These are phyloP conservation scores for Prietella phreatophila DNA, from an alignment of 2,113 vertebrate species.

Conservation along the genomic window DNA sequence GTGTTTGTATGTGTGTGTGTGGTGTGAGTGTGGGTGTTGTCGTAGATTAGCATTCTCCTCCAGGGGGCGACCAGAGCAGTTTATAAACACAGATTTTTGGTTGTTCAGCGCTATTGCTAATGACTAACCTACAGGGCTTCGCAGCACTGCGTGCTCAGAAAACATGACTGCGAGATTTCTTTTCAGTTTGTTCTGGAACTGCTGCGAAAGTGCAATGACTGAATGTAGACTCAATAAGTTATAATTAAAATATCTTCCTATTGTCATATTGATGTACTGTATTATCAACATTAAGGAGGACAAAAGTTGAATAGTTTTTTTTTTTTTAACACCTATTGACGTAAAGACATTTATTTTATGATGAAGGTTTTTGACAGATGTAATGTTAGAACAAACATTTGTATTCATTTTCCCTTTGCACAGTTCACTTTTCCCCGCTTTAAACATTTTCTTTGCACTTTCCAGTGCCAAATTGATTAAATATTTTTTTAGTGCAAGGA, in stretches of 20 bases:
- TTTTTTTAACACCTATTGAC: neutral
- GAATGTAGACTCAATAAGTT: neutral
- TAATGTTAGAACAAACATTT: constrained; percentile 25
- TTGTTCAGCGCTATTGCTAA: constrained; percentile 19
- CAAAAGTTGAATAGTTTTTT: neutral
- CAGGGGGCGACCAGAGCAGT: neutral
- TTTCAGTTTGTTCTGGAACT: neutral
- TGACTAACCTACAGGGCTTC: constrained; percentile 10
- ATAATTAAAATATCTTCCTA: neutral
- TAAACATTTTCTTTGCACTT: neutral
- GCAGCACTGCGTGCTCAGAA: neutral
- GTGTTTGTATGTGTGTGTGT: neutral
- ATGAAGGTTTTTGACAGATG: neutral
- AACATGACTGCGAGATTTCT: neutral
- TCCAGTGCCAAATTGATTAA: constrained; percentile 23
- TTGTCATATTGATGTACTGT: neutral
- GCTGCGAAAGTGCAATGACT: neutral
- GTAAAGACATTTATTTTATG: neutral
- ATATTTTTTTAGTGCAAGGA: constrained; percentile 9
- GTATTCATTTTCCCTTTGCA: neutral
- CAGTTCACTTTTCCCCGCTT: neutral
- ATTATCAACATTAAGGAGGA: neutral
- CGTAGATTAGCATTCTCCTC: constrained; percentile 15
- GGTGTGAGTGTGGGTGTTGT: neutral
- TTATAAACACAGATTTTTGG: constrained; percentile 7